Base-by-base conservation (phyloP, 2,888 invertebrate genomes). In the Alloscopus bannaensis region DNA sequence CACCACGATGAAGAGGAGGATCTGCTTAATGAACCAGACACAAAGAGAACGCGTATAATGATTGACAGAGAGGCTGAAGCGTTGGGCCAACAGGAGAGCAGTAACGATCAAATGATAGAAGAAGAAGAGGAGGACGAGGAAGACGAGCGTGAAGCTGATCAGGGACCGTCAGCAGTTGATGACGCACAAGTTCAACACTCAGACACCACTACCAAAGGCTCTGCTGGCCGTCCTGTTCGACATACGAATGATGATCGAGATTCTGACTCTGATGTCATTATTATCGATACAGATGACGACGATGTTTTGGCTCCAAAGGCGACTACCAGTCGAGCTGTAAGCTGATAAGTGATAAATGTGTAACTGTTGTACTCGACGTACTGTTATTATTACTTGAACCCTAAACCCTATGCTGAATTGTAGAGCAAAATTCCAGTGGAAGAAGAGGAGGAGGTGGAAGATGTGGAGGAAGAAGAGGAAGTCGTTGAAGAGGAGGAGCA, bases 21-120 rank as follows among this genome's bases (percentile, higher is more conserved):
- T 45, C 26, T 79, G 3, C 26, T 79, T 2, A 72, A 70, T 42
- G 85, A 85, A 42, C 85, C 84, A 1, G 84, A 85, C 11, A 69
- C 78, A 2, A 85, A 85, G 52, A 16, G 85, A 69, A 68, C 78
- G 24, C n/a, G 84, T 28, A 59, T 77, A 11, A 81, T 78, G 55
- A 80, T 84, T 50, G 85, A 85, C 50, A 29, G 83, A 40, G 86
- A 84, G 66, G 84, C 84, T 0, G 86, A 86, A 68, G 84, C 84
- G 1, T 78, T 85, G 47, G 69, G 84, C 6, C 84, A 84, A 59
- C 84, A 84, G 60, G 82, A 86, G 73, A 81, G 82, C 29, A 78
- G 82, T 50, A 81, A 79, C 57, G 78, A 71, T 29, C 77, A 78
- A 42, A 75, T 77, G 75, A 22, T 81, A 36, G 71, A 81, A 65